Percentiles rank a stretch among this genome's conserved stretches.
These are phyloP conservation scores for Tamandua tetradactyla DNA, from an alignment of 2,797 vertebrate genomes.

Conservation along the genomic window DNA sequence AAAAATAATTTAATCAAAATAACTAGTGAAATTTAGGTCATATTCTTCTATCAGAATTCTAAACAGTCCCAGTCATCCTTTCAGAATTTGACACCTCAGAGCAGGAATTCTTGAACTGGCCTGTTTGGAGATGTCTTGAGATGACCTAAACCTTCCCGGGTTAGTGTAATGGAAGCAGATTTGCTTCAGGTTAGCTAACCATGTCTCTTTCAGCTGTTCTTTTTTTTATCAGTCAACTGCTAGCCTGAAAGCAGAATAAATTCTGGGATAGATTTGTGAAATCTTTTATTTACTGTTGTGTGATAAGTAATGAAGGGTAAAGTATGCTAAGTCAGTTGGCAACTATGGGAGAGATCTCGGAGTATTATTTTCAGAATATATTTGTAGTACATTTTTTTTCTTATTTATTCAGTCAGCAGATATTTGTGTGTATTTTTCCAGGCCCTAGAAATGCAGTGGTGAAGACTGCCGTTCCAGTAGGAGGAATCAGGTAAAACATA, in stretches of 20 bases:
- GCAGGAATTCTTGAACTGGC: background rate
- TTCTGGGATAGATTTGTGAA: background rate
- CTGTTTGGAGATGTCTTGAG: background rate
- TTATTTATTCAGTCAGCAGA: background rate
- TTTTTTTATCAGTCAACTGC: constrained; percentile 17
- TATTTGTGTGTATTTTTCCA: background rate
- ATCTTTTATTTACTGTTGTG: background rate
- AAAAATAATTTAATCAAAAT: background rate
- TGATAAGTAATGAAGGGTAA: background rate
- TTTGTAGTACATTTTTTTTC: background rate
- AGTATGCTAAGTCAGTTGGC: background rate
- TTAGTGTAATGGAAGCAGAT: background rate
- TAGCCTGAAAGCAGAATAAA: background rate
- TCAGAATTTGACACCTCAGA: background rate
- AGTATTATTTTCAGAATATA: background rate
- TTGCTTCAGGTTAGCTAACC: background rate
- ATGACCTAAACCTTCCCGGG: background rate
- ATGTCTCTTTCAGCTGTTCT: background rate
- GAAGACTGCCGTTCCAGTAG: background rate
- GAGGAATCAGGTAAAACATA: background rate
- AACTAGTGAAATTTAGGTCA: background rate
- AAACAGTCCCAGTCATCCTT: background rate
- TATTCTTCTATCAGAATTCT: background rate
- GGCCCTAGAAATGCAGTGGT: background rate
- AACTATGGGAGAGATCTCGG: background rate